These are phyloP conservation scores for Schizopygopsis malacanthus DNA, from an alignment of 2,797 vertebrate genomes.

Conservation along the genomic window DNA sequence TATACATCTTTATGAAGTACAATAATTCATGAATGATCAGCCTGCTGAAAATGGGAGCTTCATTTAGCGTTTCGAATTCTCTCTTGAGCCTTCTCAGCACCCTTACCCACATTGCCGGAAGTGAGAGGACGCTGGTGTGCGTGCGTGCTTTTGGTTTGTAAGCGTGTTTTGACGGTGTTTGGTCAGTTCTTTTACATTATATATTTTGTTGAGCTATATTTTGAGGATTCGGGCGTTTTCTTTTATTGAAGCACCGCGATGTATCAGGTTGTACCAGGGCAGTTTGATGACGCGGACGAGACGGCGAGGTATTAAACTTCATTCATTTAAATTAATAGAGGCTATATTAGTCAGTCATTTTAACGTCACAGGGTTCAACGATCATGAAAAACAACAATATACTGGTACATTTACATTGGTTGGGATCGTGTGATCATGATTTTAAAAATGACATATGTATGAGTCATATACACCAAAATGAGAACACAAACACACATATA, in stretches of 20 bases:
- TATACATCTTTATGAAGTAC: not conserved
- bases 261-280: conserved; percentile 78
- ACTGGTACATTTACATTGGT: not conserved
- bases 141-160: not conserved
- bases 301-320: conserved; percentile 74
- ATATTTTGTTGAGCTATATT: not conserved
- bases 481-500: no score
- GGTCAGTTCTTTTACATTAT: not conserved
- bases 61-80: not conserved
- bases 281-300: conserved; percentile 88
- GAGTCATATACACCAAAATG: not conserved
- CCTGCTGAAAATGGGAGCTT: not conserved
- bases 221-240: not conserved
- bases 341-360: not conserved
- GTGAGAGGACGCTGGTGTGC: not conserved
- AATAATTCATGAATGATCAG: not conserved
- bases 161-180: not conserved
- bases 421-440: not conserved
- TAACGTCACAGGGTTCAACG: not conserved
- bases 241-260: conserved; percentile 10
- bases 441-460: no score
- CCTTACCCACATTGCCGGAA: conserved; percentile 56
- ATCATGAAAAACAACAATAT: not conserved
- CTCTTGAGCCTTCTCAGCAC: conserved; percentile 4
- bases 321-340: not conserved